A percentile compares a stretch with the other conserved stretches of the same genome.
Conservation (phyloP, 64 coral and sea anemone species). For the Platygyra sinensis region DNA sequence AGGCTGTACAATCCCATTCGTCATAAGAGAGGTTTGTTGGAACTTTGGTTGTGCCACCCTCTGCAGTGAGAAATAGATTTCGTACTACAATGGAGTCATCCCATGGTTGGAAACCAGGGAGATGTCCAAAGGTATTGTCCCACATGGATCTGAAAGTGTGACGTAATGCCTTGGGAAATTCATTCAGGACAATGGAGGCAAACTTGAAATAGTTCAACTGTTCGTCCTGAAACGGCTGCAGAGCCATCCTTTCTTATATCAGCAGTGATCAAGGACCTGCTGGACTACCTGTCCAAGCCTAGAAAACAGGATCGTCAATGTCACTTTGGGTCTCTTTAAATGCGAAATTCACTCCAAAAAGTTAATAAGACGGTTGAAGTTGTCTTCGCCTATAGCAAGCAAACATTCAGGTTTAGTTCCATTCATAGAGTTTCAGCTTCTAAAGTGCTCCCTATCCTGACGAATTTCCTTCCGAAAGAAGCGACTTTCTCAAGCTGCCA, state of each 20-base stretch:
- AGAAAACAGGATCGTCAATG: too few relatives aligned
- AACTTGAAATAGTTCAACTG: neutral
- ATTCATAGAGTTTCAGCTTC: too few relatives aligned
- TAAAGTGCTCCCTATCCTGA: too few relatives aligned
- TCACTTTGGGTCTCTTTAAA: too few relatives aligned
- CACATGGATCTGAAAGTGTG: conserved; percentile 18
- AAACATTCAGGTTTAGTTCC: too few relatives aligned
- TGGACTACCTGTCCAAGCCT: too few relatives aligned
- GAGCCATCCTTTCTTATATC: neutral
- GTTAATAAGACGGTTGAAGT: too few relatives aligned
- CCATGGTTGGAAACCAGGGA: conserved; percentile 10
- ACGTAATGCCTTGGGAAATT: conserved; percentile 3
- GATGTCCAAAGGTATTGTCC: neutral
- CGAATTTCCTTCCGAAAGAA: too few relatives aligned
- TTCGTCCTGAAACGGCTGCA: neutral
- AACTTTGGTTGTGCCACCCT: conserved; percentile 2
- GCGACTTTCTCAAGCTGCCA: too few relatives aligned
- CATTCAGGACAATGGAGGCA: neutral
- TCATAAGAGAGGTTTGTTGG: neutral
- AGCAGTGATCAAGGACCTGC: neutral
- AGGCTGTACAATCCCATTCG: conserved; percentile 24
- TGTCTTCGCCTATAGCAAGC: too few relatives aligned
- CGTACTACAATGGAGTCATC: neutral
- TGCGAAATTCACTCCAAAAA: too few relatives aligned
- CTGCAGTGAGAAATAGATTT: neutral